Percentiles rank a stretch among this genome's conserved stretches.
Conservation (phyloP, 1,140 invertebrate species). For the Ips typographus region DNA sequence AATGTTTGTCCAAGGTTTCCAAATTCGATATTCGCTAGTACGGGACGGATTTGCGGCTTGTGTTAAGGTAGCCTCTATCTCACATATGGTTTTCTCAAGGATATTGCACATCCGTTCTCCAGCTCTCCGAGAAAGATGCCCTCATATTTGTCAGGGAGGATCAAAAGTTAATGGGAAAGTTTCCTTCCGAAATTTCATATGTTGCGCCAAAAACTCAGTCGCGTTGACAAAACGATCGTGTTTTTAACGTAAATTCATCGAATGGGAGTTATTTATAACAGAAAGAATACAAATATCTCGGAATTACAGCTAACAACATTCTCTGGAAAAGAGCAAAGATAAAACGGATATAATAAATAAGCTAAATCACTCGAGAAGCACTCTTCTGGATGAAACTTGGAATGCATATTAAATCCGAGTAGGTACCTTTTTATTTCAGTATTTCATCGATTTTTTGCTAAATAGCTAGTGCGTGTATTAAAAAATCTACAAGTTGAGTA, state of each 20-base stretch:
- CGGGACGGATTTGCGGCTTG: slow-evolving; percentile 14
- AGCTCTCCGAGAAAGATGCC: neutral
- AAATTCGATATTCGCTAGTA: slow-evolving; percentile 26
- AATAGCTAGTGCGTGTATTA: too few relatives aligned
- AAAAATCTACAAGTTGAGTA: too few relatives aligned
- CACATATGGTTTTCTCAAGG: slow-evolving; percentile 15
- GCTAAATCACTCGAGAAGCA: slow-evolving; percentile 22
- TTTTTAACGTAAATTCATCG: too few relatives aligned
- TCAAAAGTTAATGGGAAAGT: slow-evolving; percentile 1
- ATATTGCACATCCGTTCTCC: neutral
- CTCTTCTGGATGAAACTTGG: slow-evolving; percentile 16
- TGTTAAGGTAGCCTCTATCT: slow-evolving; percentile 22
- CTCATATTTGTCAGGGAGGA: slow-evolving; percentile 4
- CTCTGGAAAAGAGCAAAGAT: slow-evolving; percentile 16
- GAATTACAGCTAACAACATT: slow-evolving; percentile 22
- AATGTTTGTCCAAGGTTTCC: slow-evolving; percentile 28
- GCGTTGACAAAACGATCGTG: too few relatives aligned
- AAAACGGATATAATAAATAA: slow-evolving; percentile 27
- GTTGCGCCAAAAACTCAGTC: neutral
- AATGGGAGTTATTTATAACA: too few relatives aligned
- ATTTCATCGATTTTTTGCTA: too few relatives aligned
- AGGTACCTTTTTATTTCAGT: too few relatives aligned
- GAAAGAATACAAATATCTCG: slow-evolving; percentile 10
- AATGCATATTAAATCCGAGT: neutral
- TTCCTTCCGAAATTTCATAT: neutral